Conservation (phyloP, 2,113 vertebrate species). For the Talpa occidentalis region DNA sequence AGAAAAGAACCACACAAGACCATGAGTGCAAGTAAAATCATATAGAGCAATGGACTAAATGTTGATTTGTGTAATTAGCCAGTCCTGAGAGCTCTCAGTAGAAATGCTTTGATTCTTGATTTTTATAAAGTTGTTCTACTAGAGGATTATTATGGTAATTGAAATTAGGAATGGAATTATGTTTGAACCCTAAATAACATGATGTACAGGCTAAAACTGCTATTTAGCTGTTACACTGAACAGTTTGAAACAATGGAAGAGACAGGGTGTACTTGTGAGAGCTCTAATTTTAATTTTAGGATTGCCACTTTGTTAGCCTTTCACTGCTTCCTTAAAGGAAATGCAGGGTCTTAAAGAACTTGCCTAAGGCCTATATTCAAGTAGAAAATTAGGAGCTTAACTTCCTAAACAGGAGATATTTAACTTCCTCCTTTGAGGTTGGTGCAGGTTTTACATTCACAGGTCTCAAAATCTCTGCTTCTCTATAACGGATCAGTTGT, state of each 20-base stretch:
- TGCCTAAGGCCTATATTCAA: constrained; percentile 49
- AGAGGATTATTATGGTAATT: constrained; percentile 58
- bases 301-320: constrained; percentile 60
- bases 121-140: constrained; percentile 48
- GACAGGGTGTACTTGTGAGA: constrained; percentile 13
- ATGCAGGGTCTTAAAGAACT: constrained; percentile 35
- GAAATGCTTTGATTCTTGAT: constrained; percentile 59
- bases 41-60: background rate
- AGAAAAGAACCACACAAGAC: background rate
- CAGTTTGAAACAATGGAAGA: constrained; percentile 39
- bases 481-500: background rate
- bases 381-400: constrained; percentile 53
- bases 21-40: background rate
- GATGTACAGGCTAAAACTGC: background rate
- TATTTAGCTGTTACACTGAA: constrained; percentile 58
- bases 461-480: constrained; percentile 4
- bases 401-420: background rate
- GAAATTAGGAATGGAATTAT: constrained; percentile 67
- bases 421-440: background rate
- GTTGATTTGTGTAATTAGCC: constrained; percentile 28
- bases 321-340: constrained; percentile 43
- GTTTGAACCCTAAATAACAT: constrained; percentile 10
- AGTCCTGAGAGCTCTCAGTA: background rate
- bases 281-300: constrained; percentile 69
- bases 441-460: background rate